These are phyloP conservation scores for Drosophila acutilabella DNA, from an alignment of 2,888 invertebrate species.

Conservation along the genomic window DNA sequence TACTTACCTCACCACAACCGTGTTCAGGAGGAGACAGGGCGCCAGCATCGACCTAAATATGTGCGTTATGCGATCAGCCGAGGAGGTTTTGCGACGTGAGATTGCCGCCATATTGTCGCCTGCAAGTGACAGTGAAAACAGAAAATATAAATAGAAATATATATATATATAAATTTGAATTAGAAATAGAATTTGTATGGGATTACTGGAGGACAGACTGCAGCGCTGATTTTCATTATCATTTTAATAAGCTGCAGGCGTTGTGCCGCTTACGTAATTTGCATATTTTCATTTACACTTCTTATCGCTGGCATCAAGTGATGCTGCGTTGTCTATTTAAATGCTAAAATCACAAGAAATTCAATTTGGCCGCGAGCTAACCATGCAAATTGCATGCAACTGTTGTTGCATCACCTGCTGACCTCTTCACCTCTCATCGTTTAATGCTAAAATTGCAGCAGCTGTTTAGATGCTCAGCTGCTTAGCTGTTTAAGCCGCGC, in stretches of 20 bases:
- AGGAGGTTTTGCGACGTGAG: constrained; percentile 90
- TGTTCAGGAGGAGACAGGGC: constrained; percentile 84
- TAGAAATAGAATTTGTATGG: constrained; percentile 57
- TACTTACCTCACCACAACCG: constrained; percentile 84
- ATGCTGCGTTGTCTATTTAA: constrained; percentile 63
- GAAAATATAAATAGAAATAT: neutral
- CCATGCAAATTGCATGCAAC: constrained; percentile 59
- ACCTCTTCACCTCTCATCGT: constrained; percentile 12
- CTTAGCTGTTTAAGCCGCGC: constrained; percentile 39
- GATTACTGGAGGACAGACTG: constrained; percentile 28
- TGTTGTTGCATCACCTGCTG: constrained; percentile 19
- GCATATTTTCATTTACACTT: constrained; percentile 78
- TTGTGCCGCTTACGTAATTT: constrained; percentile 51
- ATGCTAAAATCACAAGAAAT: constrained; percentile 70
- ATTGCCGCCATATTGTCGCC: constrained; percentile 97
- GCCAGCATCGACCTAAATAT: constrained; percentile 85
- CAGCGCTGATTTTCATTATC: constrained; percentile 57
- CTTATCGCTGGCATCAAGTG: constrained; percentile 58
- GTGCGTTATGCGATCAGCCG: constrained; percentile 85
- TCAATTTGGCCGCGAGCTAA: constrained; percentile 58
- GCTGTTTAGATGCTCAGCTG: constrained; percentile 34
- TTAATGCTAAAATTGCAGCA: constrained; percentile 42
- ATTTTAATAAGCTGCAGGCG: constrained; percentile 73
- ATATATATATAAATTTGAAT: constrained; percentile 53
- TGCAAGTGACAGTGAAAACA: constrained; percentile 82